These are phyloP conservation scores for Ricordea florida DNA, from an alignment of 92 coral and sea anemone genomes.

Conservation along the genomic window DNA sequence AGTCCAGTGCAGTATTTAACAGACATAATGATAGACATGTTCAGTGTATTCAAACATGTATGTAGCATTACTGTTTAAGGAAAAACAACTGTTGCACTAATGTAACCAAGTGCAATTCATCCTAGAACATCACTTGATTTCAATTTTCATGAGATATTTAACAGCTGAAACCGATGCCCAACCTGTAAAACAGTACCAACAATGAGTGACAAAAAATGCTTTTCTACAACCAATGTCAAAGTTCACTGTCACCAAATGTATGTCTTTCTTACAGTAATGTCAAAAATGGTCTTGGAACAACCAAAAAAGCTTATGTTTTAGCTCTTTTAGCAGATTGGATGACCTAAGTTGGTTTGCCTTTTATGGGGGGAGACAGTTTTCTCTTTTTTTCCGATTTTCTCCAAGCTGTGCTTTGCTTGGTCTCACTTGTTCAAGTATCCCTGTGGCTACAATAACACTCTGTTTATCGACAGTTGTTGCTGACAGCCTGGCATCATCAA, in stretches of 20 bases:
- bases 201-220: too few relatives aligned
- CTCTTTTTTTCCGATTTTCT: constrained; percentile 39
- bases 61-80: neutral
- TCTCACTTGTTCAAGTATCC: constrained; percentile 31
- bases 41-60: too few relatives aligned
- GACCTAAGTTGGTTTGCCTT: constrained; percentile 21
- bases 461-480: constrained; percentile 18
- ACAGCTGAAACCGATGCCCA: too few relatives aligned
- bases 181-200: too few relatives aligned
- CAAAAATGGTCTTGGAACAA: too few relatives aligned
- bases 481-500: constrained; percentile 17
- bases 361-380: constrained; percentile 18
- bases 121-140: constrained; percentile 3
- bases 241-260: too few relatives aligned
- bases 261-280: too few relatives aligned
- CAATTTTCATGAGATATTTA: neutral
- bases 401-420: constrained; percentile 38
- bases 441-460: constrained; percentile 4
- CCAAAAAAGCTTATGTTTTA: neutral
- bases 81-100: neutral
- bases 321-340: constrained; percentile 2
- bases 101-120: constrained; percentile 11
- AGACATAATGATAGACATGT: too few relatives aligned
- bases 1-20: too few relatives aligned
- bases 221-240: too few relatives aligned